A percentile compares a stretch with the other conserved stretches of the same genome.
Evolutionary conservation across 2,113 vertebrate species (phyloP).

Genomic region (Eulemur rufifrons): DNA sequence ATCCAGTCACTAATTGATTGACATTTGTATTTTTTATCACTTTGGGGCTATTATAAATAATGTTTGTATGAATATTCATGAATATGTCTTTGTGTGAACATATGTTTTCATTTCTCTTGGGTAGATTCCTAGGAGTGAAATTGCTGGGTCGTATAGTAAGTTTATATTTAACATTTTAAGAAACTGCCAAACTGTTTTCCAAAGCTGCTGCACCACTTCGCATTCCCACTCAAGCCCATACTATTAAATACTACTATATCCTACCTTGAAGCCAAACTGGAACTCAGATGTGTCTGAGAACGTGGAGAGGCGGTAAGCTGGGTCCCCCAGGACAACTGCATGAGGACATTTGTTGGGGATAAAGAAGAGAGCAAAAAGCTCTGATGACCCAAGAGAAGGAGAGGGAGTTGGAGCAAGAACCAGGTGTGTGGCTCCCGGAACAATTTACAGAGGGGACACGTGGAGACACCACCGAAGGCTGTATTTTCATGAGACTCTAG

Average conservation of each 20-base stretch:
- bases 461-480: background rate
- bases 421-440: background rate
- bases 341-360: background rate
- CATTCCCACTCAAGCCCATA: background rate
- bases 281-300: background rate
- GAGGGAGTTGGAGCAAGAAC: background rate
- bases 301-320: background rate
- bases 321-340: background rate
- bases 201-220: slow-evolving; percentile 15
- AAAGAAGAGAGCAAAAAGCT: background rate
- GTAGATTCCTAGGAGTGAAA: slow-evolving; percentile 45
- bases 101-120: slow-evolving; percentile 37
- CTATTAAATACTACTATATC: background rate
- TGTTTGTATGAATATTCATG: slow-evolving; percentile 50
- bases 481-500: background rate
- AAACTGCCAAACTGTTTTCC: slow-evolving; percentile 35
- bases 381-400: background rate
- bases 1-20: background rate
- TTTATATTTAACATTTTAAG: slow-evolving; percentile 60
- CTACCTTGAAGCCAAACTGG: background rate
- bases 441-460: background rate
- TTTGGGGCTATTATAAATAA: slow-evolving; percentile 26
- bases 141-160: slow-evolving; percentile 16
- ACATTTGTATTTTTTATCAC: background rate
- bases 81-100: slow-evolving; percentile 40